These are phyloP conservation scores for Eciton burchellii DNA, from an alignment of 1,140 invertebrate species.

Conservation along the genomic window DNA sequence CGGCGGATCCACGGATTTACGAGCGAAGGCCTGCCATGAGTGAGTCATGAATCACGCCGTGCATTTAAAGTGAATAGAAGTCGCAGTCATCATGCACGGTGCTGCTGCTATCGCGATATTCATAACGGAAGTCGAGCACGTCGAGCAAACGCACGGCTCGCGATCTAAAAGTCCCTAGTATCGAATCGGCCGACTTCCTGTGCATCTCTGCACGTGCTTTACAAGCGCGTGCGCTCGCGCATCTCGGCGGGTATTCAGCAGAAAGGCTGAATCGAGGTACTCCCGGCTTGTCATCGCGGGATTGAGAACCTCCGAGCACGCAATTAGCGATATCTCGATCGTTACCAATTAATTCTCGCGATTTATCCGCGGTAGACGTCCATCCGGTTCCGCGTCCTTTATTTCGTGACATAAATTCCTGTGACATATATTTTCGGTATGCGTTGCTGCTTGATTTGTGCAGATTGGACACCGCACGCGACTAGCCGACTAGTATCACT, in stretches of 20 bases:
- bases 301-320: background rate
- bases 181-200: constrained; percentile 13
- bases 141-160: constrained; percentile 1
- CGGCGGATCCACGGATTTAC: constrained; percentile 36
- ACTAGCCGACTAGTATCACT: constrained; percentile 5
- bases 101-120: constrained; percentile 18
- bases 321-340: constrained; percentile 48
- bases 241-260: background rate
- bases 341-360: constrained; percentile 52
- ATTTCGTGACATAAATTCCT: background rate
- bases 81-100: constrained; percentile 29
- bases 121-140: constrained; percentile 48
- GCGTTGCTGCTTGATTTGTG: constrained; percentile 16
- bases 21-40: constrained; percentile 6
- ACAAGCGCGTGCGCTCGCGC: background rate
- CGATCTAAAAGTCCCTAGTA: constrained; percentile 20
- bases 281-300: background rate
- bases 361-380: constrained; percentile 31
- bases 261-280: constrained; percentile 21
- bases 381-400: too few relatives aligned
- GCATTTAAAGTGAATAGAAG: constrained; percentile 50
- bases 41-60: constrained; percentile 39
- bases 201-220: constrained; percentile 2
- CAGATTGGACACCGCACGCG: constrained; percentile 32
- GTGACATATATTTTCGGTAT: background rate